Evolutionary conservation across 2,797 vertebrate genomes (phyloP).

Genomic region (Enteromius viviparus): DNA sequence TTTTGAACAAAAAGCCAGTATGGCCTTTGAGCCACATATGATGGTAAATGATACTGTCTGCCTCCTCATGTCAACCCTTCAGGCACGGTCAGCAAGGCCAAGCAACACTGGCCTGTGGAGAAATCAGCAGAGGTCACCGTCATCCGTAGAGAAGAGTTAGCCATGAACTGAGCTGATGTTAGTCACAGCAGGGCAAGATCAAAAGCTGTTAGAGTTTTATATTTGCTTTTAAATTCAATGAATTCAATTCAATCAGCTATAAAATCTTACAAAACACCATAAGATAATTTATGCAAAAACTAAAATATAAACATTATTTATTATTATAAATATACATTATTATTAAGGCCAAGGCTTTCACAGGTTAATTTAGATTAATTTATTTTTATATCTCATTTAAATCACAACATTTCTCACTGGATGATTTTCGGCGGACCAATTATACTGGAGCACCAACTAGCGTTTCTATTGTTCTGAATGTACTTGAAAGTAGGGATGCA

Average conservation of each 20-base stretch:
- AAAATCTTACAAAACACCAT: background rate
- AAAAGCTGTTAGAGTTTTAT: background rate
- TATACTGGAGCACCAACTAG: too few species aligned
- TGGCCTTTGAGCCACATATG: constrained; percentile 36
- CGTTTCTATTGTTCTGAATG: too few species aligned
- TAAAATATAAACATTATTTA: background rate
- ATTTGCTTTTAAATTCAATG: background rate
- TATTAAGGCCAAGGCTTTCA: too few species aligned
- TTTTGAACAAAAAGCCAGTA: constrained; percentile 22
- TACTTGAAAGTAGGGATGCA: too few species aligned
- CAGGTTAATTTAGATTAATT: too few species aligned
- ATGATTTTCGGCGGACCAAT: too few species aligned
- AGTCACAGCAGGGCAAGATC: constrained; percentile 9
- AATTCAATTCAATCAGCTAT: background rate
- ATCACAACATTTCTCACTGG: too few species aligned
- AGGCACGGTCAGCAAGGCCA: constrained; percentile 7
- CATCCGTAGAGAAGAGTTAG: constrained; percentile 14
- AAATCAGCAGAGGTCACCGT: constrained; percentile 34
- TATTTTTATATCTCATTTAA: too few species aligned
- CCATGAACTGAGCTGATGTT: constrained; percentile 18
- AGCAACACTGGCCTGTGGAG: constrained; percentile 13
- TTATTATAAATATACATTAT: background rate
- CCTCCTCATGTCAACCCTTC: constrained; percentile 15
- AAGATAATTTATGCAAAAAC: background rate
- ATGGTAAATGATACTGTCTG: constrained; percentile 45